Conservation (phyloP, 2,797 vertebrate genomes). For the Mormyrus hasselquistii region DNA sequence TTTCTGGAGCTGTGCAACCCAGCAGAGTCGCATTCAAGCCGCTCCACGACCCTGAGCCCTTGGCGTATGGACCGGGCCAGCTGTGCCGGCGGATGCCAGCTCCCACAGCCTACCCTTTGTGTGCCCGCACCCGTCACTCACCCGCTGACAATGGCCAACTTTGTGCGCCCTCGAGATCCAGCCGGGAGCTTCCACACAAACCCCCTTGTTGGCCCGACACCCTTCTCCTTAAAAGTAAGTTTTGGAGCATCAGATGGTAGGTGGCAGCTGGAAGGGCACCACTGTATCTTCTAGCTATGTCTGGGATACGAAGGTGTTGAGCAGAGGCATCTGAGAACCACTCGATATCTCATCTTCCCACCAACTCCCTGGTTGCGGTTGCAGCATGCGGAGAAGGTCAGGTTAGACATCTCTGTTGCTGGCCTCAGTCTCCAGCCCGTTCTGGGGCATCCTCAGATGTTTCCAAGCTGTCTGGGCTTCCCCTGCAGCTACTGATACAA, state of each 20-base stretch:
- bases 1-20: neutral
- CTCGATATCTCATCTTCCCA: neutral
- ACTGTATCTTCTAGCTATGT: neutral
- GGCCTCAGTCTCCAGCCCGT: neutral
- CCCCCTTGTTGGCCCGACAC: neutral
- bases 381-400: neutral
- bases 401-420: neutral
- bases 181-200: neutral
- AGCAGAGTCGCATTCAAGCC: neutral
- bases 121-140: conserved; percentile 50
- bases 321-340: neutral
- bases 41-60: neutral
- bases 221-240: neutral
- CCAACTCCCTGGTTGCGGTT: neutral
- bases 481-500: neutral
- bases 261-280: neutral
- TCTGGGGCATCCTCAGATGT: neutral
- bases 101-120: conserved; percentile 58
- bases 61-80: neutral
- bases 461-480: neutral
- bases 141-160: conserved; percentile 59
- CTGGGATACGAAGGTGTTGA: neutral
- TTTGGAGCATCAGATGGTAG: neutral
- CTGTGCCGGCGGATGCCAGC: conserved; percentile 54
- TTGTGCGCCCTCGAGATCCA: conserved; percentile 39